Evolutionary conservation across 1,140 invertebrate genomes (phyloP).

Genomic region (Drusus annulatus): DNA sequence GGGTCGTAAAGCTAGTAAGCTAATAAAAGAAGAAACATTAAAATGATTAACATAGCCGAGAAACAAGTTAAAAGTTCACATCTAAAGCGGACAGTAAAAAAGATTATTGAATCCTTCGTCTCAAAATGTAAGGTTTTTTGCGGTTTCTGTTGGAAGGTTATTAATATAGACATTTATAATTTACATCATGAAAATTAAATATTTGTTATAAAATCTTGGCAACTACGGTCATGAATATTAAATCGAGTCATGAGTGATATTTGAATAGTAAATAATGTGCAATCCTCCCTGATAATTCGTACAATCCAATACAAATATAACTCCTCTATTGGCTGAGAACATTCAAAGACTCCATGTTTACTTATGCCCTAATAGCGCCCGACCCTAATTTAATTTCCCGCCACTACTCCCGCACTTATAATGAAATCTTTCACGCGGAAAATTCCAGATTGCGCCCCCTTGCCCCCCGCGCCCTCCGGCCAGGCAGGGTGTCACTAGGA

Average conservation of each 20-base stretch:
- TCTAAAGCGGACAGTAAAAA: too few species aligned
- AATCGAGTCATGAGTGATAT: background rate
- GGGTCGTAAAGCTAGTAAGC: too few species aligned
- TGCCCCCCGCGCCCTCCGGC: background rate
- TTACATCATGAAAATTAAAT: background rate
- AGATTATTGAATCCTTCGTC: too few species aligned
- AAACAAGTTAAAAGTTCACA: too few species aligned
- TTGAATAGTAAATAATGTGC: background rate
- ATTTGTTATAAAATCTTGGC: background rate
- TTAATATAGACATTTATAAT: background rate
- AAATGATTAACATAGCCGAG: too few species aligned
- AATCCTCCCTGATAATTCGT: background rate
- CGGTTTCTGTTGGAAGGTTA: background rate
- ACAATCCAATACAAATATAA: background rate
- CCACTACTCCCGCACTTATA: slow-evolving; percentile 32
- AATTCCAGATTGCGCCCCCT: slow-evolving; percentile 38
- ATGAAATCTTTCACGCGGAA: slow-evolving; percentile 45
- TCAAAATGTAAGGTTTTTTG: too few species aligned
- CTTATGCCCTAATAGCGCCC: slow-evolving; percentile 32
- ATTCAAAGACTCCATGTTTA: slow-evolving; percentile 43
- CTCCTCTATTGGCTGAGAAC: slow-evolving; percentile 26
- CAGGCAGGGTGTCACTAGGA: background rate
- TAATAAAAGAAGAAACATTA: too few species aligned
- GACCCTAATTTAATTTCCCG: slow-evolving; percentile 46
- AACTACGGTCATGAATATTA: background rate